phyloP scores from a whole-genome alignment of 2,797 vertebrate species.

The Perodicticus potto region DNA sequence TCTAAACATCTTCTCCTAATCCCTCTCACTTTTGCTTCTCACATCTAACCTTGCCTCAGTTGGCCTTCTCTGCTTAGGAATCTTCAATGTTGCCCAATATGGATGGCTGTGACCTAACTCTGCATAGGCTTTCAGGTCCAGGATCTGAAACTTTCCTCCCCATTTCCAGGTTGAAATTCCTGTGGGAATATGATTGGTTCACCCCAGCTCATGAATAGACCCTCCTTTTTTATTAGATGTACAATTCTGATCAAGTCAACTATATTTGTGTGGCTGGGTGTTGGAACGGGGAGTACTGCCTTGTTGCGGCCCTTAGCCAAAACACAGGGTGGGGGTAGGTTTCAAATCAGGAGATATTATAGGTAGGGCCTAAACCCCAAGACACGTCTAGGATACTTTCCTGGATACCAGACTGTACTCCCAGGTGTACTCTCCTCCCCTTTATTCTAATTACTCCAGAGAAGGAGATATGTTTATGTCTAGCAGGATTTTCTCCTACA shows the following conservation, averaged over 20 bases:
- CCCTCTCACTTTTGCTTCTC: background rate
- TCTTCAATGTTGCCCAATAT: background rate
- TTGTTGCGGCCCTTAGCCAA: too few relatives aligned
- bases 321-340: too few relatives aligned
- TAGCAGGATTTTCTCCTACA: background rate
- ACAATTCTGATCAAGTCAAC: background rate
- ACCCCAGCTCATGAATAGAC: background rate
- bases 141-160: background rate
- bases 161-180: background rate
- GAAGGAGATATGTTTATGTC: background rate
- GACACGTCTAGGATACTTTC: background rate
- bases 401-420: background rate
- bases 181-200: background rate
- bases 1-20: background rate
- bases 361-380: background rate
- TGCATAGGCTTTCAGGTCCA: background rate
- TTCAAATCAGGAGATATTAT: background rate
- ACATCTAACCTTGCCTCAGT: background rate
- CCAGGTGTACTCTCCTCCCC: background rate
- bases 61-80: background rate
- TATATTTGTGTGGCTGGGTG: background rate
- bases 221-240: background rate
- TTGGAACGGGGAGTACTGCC: too few relatives aligned
- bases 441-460: background rate
- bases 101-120: background rate